Conservation (phyloP, 2,113 vertebrate genomes). For the Lepus americanus region DNA sequence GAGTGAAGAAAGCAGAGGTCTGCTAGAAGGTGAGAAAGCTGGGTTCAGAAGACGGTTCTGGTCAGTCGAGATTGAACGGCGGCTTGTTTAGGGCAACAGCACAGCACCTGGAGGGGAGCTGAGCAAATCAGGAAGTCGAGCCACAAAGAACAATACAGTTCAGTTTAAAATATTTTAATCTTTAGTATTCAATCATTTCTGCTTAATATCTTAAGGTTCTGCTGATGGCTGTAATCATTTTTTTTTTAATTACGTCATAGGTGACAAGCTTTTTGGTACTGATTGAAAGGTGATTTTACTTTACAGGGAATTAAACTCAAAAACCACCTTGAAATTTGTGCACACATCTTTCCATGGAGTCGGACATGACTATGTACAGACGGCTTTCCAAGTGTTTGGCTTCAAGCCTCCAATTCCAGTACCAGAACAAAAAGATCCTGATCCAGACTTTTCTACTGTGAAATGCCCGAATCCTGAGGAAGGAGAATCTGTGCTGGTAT, state of each 20-base stretch:
- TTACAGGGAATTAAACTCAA: conserved; percentile 91
- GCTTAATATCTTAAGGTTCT: background rate
- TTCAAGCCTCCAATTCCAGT: conserved; percentile 95
- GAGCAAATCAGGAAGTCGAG: background rate
- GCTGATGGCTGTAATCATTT: background rate
- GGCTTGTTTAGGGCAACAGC: background rate
- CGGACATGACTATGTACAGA: conserved; percentile 93
- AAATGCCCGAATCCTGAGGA: conserved; percentile 97
- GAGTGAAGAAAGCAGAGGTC: background rate
- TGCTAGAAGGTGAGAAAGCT: background rate
- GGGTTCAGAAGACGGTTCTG: background rate
- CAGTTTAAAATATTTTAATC: background rate
- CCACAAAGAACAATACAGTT: background rate
- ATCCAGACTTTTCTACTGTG: conserved; percentile 96
- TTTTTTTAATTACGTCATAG: background rate
- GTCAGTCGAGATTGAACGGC: background rate
- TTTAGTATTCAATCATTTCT: conserved; percentile 18
- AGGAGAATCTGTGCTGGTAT: conserved; percentile 95
- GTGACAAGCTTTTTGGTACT: background rate
- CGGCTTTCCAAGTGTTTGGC: conserved; percentile 93
- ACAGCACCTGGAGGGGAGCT: background rate
- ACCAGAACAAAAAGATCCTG: conserved; percentile 95
- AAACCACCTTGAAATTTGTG: conserved; percentile 92
- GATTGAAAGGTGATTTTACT: background rate
- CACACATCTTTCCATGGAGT: conserved; percentile 98